Evolutionary conservation across 2,888 invertebrate genomes (phyloP), one percentile per base, ranked within the genome.

Genomic region (Lochmaea crataegi): DNA sequence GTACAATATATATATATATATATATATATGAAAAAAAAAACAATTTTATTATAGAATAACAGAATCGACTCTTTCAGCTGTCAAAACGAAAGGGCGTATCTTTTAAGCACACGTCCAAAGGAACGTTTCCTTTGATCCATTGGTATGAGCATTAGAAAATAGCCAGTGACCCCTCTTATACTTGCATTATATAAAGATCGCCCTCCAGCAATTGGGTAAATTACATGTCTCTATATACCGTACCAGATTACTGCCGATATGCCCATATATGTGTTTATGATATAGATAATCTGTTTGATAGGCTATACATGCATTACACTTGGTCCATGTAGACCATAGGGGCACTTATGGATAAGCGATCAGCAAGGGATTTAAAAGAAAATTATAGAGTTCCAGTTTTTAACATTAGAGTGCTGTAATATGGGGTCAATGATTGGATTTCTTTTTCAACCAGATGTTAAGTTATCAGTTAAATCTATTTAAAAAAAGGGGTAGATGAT

Each of bases 121-220:
- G 18, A 53, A 53, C 53, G 58, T 58, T 58, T 32, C 58, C 58
- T 26, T 58, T 53, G 53, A 53, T 53, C 53, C 53, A 32, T 58
- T 58, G 58, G 58, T 32, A 58, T 58, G 58, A 63, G 16, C 61
- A 63, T 63, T 41, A 63, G 32, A 41, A 41, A 63, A 18, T 63
- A 63, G 42, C 42, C 4, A 42, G 18, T 64, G 70, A 57, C 70
- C 70, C 70, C 64, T 56, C 64, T 64, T 14, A 12, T 42, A 56
- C 57, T 32, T 58, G 64, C 45, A 65, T 64, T 57, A 70, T 65
- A n/a, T 63, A 63, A 70, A 64, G 67, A 70, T 68, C 78, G 73
- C 73, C 76, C 73, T 74, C 64, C 70, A 71, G 74, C 76, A 76
- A 76, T 77, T 77, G 75, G 72, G 75, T 75, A 79, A 79, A 79